These are phyloP conservation scores for Anguilla anguilla DNA, from an alignment of 2,797 vertebrate species.

Conservation along the genomic window DNA sequence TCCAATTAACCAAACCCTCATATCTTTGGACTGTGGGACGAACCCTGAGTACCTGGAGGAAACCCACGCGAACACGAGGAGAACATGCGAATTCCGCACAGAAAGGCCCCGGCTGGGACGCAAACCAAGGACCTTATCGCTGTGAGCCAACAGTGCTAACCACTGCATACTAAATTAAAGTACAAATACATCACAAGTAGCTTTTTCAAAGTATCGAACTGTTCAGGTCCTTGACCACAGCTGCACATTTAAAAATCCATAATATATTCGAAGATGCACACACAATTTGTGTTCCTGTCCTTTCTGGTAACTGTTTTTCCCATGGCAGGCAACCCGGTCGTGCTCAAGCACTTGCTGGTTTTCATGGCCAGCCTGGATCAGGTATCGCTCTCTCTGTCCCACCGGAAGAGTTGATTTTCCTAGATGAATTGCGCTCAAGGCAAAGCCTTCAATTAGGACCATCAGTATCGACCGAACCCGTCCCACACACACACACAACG, in stretches of 20 bases:
- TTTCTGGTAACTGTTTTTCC: background rate
- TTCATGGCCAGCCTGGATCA: background rate
- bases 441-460: constrained; percentile 35
- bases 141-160: too few relatives aligned
- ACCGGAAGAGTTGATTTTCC: constrained; percentile 33
- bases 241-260: background rate
- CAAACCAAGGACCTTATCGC: too few relatives aligned
- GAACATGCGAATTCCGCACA: too few relatives aligned
- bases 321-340: background rate
- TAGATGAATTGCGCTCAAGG: constrained; percentile 26
- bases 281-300: background rate
- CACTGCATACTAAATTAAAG: too few relatives aligned
- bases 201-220: background rate
- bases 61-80: too few relatives aligned
- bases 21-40: too few relatives aligned
- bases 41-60: too few relatives aligned
- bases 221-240: background rate
- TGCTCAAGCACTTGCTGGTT: background rate
- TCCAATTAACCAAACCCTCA: too few relatives aligned
- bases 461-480: constrained; percentile 30
- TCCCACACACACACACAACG: constrained; percentile 10
- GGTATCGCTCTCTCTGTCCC: constrained; percentile 10
- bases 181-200: too few relatives aligned
- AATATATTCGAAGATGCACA: background rate
- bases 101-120: too few relatives aligned